Evolutionary conservation across 2,797 vertebrate genomes (phyloP), one percentile per base, ranked within the genome.

Genomic region (Choloepus didactylus): DNA sequence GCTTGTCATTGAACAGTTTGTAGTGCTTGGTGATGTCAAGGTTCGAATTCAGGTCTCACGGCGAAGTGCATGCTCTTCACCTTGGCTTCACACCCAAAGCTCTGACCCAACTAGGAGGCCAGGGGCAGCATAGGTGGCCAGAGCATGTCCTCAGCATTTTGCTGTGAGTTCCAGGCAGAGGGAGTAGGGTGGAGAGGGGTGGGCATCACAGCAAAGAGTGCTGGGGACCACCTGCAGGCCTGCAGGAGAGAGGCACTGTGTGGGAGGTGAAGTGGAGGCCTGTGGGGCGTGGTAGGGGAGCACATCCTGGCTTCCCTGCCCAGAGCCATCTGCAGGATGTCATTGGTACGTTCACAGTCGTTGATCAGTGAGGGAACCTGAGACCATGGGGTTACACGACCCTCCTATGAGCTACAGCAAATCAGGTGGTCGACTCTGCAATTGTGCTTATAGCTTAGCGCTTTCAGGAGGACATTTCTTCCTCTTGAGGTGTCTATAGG

Each of bases 281-380:
- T 54, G 38, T 0, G 0, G 44, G 56, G 4, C 5, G 0, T 16
- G 60, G 6, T 51, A 31, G 29, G 11, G 0, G 29, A 11, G 12
- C 8, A 25, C 4, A 54, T 31, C 31, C 69, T 25, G 4, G 9
- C 10, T 64, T 89, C 46, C 27, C 51, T n/a, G 27, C 15, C 72
- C 88, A 79, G 35, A 59, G 15, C 35, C 49, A 54, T 19, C 85
- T 51, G 38, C 21, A 67, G 23, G 29, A 2, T 19, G 8, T 60
- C 25, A 44, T 90, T 70, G 60, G 54, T 46, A n/a, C 49, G 87
- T 91, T 29, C 35, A 69, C 83, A 60, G 60, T 41, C 72, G n/a
- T 59, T 51, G 25, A 11, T 75, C 31, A 23, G 12, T 66, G 35
- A 49, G 15, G 27, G 21, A 70, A 76, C 4, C 64, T 1, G 49